These are phyloP conservation scores for Macrocentrus cingulum DNA, from an alignment of 1,140 invertebrate species.

Conservation along the genomic window DNA sequence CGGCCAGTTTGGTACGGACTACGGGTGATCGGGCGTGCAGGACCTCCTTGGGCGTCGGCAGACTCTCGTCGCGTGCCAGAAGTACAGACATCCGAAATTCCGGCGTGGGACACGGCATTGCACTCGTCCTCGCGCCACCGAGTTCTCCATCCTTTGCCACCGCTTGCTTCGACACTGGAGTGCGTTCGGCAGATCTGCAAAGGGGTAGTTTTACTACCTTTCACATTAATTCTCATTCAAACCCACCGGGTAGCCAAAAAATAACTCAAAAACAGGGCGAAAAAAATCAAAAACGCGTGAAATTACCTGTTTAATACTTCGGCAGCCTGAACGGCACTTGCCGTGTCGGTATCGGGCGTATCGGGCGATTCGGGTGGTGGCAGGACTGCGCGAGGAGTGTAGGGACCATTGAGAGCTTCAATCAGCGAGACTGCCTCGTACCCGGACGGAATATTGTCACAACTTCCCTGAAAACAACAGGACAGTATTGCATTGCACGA, in stretches of 20 bases:
- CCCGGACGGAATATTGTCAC: constrained; percentile 86
- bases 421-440: constrained; percentile 96
- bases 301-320: constrained; percentile 68
- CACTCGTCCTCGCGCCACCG: constrained; percentile 43
- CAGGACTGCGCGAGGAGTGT: constrained; percentile 63
- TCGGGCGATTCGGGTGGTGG: constrained; percentile 60
- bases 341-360: constrained; percentile 60
- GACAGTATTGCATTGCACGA: constrained; percentile 27
- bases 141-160: constrained; percentile 47
- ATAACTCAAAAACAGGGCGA: too few relatives aligned
- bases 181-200: constrained; percentile 50
- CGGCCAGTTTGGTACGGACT: constrained; percentile 47
- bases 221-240: constrained; percentile 1
- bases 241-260: neutral
- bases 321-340: constrained; percentile 66
- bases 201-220: constrained; percentile 23
- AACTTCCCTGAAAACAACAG: constrained; percentile 58
- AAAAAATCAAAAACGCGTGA: too few relatives aligned
- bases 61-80: constrained; percentile 66
- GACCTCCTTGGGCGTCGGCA: constrained; percentile 47
- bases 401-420: constrained; percentile 96
- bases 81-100: constrained; percentile 74
- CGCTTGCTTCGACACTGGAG: constrained; percentile 47
- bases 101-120: constrained; percentile 47
- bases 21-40: constrained; percentile 50